Evolutionary conservation across 2,113 vertebrate species (phyloP).

Genomic region (Erythrocebus patas): DNA sequence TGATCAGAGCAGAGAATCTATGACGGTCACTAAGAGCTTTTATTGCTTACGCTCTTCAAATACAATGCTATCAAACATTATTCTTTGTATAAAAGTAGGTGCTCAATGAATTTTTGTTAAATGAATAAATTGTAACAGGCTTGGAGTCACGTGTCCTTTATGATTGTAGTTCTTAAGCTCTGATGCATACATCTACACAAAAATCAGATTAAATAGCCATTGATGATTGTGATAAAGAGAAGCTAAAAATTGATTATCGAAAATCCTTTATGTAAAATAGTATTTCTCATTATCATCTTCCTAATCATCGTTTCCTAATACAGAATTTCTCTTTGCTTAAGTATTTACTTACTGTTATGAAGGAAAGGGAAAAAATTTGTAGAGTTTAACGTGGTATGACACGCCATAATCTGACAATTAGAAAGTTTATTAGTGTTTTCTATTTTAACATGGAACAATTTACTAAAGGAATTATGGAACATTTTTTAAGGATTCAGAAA

Average conservation of each 20-base stretch:
- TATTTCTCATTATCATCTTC: background rate
- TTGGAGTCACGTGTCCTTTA: background rate
- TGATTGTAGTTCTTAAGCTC: background rate
- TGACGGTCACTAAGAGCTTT: background rate
- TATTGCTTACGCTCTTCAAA: background rate
- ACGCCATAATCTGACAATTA: background rate
- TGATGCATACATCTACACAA: background rate
- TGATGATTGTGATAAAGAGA: background rate
- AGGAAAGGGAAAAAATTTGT: background rate
- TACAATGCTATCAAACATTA: background rate
- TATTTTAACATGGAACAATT: background rate
- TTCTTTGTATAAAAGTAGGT: conserved; percentile 2
- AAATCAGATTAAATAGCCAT: background rate
- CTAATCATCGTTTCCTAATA: background rate
- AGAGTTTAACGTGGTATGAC: background rate
- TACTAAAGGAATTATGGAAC: background rate
- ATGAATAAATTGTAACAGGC: background rate
- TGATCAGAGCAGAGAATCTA: background rate
- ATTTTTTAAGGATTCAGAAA: background rate
- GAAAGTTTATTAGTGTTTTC: background rate
- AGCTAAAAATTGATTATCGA: background rate
- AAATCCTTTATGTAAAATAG: background rate
- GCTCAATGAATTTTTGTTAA: background rate
- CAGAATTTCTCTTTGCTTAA: background rate
- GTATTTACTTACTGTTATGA: background rate